A percentile compares a stretch with the other conserved stretches of the same genome.
Evolutionary conservation across 1,140 invertebrate genomes (phyloP).

Genomic region (Globodera rostochiensis): DNA sequence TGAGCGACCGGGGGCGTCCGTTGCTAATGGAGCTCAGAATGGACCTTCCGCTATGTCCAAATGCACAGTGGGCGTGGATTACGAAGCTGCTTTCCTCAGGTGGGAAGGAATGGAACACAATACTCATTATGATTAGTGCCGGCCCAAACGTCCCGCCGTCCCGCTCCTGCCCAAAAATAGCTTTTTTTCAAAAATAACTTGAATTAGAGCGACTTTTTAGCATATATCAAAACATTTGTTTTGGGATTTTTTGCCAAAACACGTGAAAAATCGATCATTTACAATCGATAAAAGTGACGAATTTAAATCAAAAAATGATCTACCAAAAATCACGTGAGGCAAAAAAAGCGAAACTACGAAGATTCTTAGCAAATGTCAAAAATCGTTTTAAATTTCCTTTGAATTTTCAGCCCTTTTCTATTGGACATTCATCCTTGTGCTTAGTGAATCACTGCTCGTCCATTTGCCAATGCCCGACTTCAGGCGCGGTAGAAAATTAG

Average conservation of each 20-base stretch:
- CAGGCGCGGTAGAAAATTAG: too few relatives aligned
- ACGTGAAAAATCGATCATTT: too few relatives aligned
- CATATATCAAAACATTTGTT: conserved; percentile 11
- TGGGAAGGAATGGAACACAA: conserved; percentile 1
- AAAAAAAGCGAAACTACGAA: conserved; percentile 25
- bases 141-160: too few relatives aligned
- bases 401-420: conserved; percentile 4
- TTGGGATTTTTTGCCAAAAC: too few relatives aligned
- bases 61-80: conserved; percentile 36
- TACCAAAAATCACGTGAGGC: too few relatives aligned
- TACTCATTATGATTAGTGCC: too few relatives aligned
- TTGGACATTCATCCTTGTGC: conserved; percentile 67
- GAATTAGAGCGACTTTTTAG: too few relatives aligned
- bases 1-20: conserved; percentile 22
- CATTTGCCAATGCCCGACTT: conserved; percentile 97
- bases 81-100: conserved; percentile 43
- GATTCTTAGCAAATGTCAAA: too few relatives aligned
- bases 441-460: conserved; percentile 85
- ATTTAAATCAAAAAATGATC: not conserved
- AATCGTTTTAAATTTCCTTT: too few relatives aligned
- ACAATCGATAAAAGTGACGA: conserved; percentile 1
- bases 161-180: too few relatives aligned
- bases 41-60: conserved; percentile 31
- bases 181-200: too few relatives aligned
- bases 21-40: conserved; percentile 38